These are phyloP conservation scores for Sesamia nonagrioides DNA, from an alignment of 1,140 invertebrate genomes.

Conservation along the genomic window DNA sequence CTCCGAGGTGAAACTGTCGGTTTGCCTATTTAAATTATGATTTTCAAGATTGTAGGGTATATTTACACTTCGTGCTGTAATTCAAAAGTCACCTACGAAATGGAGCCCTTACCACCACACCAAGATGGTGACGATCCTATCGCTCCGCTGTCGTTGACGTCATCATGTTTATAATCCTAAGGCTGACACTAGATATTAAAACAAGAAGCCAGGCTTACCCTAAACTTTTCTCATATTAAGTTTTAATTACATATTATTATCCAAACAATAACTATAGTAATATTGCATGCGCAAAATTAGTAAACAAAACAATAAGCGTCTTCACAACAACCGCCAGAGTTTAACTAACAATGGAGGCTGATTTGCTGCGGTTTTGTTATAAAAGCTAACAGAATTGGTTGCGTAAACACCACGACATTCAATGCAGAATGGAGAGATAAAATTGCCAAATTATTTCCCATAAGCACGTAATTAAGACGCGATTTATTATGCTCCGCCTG, in stretches of 20 bases:
- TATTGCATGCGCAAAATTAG: background rate
- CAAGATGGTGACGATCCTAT: too few species aligned
- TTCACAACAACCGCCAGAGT: slow-evolving; percentile 27
- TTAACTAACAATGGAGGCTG: slow-evolving; percentile 41
- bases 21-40: too few species aligned
- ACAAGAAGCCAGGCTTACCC: background rate
- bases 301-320: slow-evolving; percentile 26
- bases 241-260: slow-evolving; percentile 4
- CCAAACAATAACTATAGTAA: background rate
- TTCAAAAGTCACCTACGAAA: too few species aligned
- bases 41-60: too few species aligned
- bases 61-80: too few species aligned
- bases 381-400: slow-evolving; percentile 43
- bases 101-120: too few species aligned
- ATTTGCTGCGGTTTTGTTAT: slow-evolving; percentile 45
- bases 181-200: too few species aligned
- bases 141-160: too few species aligned
- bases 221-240: background rate
- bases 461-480: slow-evolving; percentile 42
- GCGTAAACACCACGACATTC: slow-evolving; percentile 37
- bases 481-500: slow-evolving; percentile 20
- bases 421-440: slow-evolving; percentile 27
- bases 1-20: too few species aligned
- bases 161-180: too few species aligned
- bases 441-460: slow-evolving; percentile 39